A percentile compares a stretch with the other conserved stretches of the same genome.
Evolutionary conservation across 2,888 invertebrate genomes (phyloP).

Genomic region (Malacosoma neustria): DNA sequence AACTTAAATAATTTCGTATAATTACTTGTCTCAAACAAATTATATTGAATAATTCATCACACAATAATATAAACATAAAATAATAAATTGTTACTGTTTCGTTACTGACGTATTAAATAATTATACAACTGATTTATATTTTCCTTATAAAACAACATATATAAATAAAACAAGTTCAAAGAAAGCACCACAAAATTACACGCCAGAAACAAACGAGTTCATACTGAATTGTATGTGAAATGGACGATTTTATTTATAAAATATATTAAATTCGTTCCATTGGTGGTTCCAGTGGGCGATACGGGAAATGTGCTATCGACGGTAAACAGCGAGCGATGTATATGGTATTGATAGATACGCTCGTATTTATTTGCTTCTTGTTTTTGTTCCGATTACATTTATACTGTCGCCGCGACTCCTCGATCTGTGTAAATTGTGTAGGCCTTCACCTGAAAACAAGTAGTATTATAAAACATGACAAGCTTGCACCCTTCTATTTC

Average conservation of each 20-base stretch:
- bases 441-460: conserved; percentile 74
- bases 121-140: no score
- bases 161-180: conserved; percentile 26
- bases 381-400: conserved; percentile 79
- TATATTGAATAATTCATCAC: no score
- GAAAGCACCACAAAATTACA: conserved; percentile 61
- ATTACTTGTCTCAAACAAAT: no score
- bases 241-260: conserved; percentile 32
- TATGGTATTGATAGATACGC: conserved; percentile 6
- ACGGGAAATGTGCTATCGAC: conserved; percentile 15
- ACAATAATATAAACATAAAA: no score
- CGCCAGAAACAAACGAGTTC: conserved; percentile 30
- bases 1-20: no score
- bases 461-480: no score
- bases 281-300: conserved; percentile 25
- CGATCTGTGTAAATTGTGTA: conserved; percentile 82
- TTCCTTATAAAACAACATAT: no score
- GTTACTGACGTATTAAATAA: no score
- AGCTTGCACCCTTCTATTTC: no score
- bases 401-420: conserved; percentile 89
- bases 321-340: conserved; percentile 24
- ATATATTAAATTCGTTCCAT: conserved; percentile 45
- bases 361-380: conserved; percentile 55
- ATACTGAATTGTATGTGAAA: conserved; percentile 6
- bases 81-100: no score